These are phyloP conservation scores for Adrianichthys oophorus DNA, from an alignment of 2,797 vertebrate species.

Conservation along the genomic window DNA sequence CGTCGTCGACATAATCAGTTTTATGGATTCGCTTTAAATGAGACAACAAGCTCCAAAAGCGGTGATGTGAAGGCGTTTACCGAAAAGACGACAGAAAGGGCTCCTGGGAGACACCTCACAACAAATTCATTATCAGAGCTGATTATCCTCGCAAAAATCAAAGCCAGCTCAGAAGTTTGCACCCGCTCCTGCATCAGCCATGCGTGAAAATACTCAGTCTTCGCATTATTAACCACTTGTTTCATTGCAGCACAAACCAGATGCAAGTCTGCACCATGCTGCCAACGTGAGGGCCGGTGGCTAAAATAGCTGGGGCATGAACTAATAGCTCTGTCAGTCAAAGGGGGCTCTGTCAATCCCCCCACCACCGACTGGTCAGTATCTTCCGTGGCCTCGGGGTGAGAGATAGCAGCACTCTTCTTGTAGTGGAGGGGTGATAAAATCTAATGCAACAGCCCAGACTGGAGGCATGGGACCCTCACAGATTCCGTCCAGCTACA, in stretches of 20 bases:
- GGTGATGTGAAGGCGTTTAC: slow-evolving; percentile 28
- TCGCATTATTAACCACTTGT: not conserved
- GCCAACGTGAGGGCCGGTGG: slow-evolving; percentile 14
- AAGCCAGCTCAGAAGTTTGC: slow-evolving; percentile 36
- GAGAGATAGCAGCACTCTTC: slow-evolving; percentile 59
- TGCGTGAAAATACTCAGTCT: not conserved
- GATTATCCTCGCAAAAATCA: slow-evolving; percentile 59
- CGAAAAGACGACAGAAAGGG: slow-evolving; percentile 27
- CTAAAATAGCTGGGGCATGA: slow-evolving; percentile 27
- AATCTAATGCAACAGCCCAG: slow-evolving; percentile 60
- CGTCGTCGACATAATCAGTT: slow-evolving; percentile 66
- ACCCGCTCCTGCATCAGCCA: not conserved
- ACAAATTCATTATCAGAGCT: slow-evolving; percentile 42
- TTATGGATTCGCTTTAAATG: slow-evolving; percentile 71
- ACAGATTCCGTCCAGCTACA: slow-evolving; percentile 61
- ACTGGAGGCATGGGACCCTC: slow-evolving; percentile 45
- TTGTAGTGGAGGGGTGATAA: slow-evolving; percentile 62
- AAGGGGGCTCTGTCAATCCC: slow-evolving; percentile 38
- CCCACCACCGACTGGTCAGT: slow-evolving; percentile 53
- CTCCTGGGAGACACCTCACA: slow-evolving; percentile 38
- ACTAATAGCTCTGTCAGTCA: slow-evolving; percentile 51
- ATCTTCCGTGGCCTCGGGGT: slow-evolving; percentile 53
- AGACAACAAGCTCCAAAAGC: slow-evolving; percentile 67
- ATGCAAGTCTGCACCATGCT: slow-evolving; percentile 11
- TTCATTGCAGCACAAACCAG: slow-evolving; percentile 25